Evolutionary conservation across 2,113 vertebrate species (phyloP), one percentile per base, ranked within the genome.

Genomic region (Notothenia rossii): DNA sequence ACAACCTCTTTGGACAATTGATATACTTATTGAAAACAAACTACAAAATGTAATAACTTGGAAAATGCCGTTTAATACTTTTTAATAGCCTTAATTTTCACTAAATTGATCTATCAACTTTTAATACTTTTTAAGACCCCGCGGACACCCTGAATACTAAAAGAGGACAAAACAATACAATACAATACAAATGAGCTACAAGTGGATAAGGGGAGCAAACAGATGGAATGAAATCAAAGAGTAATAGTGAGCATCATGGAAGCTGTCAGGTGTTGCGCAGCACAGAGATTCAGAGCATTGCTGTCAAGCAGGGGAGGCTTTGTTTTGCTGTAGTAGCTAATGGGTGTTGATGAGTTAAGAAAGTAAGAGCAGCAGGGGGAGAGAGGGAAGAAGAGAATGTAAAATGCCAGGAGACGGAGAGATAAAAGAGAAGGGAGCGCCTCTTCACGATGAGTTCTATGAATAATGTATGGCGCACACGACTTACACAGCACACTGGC

Each of bases 401-500:
- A 51, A 86, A 86, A 89, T 60, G 75, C 63, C 70, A 74, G 55
- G 76, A 79, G 89, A 91, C 76, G 60, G 77, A 80, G 81, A 88
- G 89, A 91, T 84, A 86, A 83, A 91, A 88, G 84, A 81, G 86
- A 75, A 90, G 15, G 54, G 29, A 72, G 81, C 77, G 59, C 74
- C 11, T 51, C 48, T 67, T 36, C 82, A 65, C 74, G 88, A 91
- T 81, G 81, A 90, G 81, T 75, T 65, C 11, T 53, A 92, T 93
- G 79, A 93, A 93, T 93, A 89, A 93, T 91, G 79, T 63, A 92
- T 93, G 74, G 43, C 72, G 79, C 81, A 79, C 75, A 60, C 61
- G 82, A 86, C 82, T 92, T 86, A 77, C 82, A 70, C 71, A 80
- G 65, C 71, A 75, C 76, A 70, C 59, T 48, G 79, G 74, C 72